Evolutionary conservation across 2,797 vertebrate species (phyloP), one percentile per base, ranked within the genome.

Genomic region (Sebastes minor): DNA sequence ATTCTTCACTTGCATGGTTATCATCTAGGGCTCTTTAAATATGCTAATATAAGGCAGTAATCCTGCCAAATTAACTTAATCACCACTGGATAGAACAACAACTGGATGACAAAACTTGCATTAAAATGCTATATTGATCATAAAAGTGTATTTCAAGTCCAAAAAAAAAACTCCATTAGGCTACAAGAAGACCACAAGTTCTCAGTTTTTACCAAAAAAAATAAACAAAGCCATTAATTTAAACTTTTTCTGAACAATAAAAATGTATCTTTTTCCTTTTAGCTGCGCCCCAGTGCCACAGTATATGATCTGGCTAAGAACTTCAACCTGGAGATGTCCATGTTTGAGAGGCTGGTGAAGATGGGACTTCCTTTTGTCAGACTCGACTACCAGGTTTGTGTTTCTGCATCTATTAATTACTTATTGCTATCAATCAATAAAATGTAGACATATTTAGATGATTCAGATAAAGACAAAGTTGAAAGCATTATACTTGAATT

Each of bases 281-380:
- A 99, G 98, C 94, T 99, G 80, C 96, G 95, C 16, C 98, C 98
- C 72, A 98, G 96, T 88, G 95, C 97, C 83, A 99, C 98, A 0
- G 98, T 99, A 0, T 99, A 97, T 72, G 98, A 99, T 18, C 95
- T 99, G 63, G 98, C 97, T 63, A 98, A 95, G 93, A 97, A 98
- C 92, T 98, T 97, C 94, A 95, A 95, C 90, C 95, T 99, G 46
- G 98, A 99, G 89, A 96, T 98, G 67, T 99, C 98, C 56, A 97
- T 99, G 94, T 99, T 99, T 94, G 98, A 99, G 91, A 96, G 98
- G 49, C 96, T 99, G 70, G 96, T 99, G 88, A 96, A 94, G 71
- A 95, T 97, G 30, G 83, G 94, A 38, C 92, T 98, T 76, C 98
- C 98, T 8, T 99, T 91, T 83, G 97, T 98, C 73, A 94, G 96